Percentiles rank a stretch among this genome's conserved stretches.
Conservation (phyloP, 2,113 vertebrate genomes). For the Sprattus sprattus region DNA sequence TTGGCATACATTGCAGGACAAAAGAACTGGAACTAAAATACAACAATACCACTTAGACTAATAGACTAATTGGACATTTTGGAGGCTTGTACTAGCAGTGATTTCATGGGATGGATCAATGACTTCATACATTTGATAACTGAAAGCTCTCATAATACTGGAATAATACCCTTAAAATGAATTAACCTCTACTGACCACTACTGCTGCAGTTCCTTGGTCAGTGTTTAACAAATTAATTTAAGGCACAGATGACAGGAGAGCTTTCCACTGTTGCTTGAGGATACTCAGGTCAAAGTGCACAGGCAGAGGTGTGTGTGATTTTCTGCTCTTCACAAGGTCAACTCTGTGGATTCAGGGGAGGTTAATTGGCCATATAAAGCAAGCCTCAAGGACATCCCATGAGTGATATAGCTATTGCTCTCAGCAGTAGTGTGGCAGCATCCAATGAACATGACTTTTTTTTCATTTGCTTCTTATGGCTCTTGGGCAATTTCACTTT, state of each 20-base stretch:
- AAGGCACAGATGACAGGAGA: neutral
- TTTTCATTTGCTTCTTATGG: neutral
- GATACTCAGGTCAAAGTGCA: neutral
- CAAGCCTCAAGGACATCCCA: neutral
- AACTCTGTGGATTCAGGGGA: neutral
- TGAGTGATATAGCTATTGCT: neutral
- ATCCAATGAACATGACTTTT: neutral
- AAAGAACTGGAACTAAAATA: neutral
- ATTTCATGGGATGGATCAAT: neutral
- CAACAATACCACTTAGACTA: neutral
- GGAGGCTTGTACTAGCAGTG: neutral
- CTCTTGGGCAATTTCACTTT: neutral
- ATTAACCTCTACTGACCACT: constrained; percentile 6
- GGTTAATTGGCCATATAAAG: constrained; percentile 7
- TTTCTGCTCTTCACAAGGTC: neutral
- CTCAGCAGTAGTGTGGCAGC: neutral
- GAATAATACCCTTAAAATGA: constrained; percentile 13
- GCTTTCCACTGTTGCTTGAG: neutral
- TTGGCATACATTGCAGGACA: neutral
- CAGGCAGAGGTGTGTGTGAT: constrained; percentile 2
- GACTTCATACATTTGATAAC: neutral
- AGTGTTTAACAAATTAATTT: constrained; percentile 9
- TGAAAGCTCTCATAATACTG: neutral
- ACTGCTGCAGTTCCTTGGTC: neutral
- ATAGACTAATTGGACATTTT: neutral